Conservation (phyloP, 2,888 invertebrate genomes). For the Netelia inedita region DNA sequence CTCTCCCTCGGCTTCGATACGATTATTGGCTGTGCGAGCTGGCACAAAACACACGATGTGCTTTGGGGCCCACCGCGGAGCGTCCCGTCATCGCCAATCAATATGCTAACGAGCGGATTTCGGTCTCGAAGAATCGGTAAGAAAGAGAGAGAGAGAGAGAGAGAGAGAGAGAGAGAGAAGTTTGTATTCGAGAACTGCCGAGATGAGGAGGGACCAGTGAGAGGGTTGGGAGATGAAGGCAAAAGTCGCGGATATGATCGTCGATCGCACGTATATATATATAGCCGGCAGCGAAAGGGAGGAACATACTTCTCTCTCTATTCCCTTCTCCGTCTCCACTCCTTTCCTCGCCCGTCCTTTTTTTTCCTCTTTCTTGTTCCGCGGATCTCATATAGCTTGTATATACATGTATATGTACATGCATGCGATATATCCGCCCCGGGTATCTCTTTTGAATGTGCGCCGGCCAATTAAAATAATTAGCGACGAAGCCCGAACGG, state of each 20-base stretch:
- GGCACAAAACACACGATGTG: conserved; percentile 48
- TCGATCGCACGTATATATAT: conserved; percentile 57
- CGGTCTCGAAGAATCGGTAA: conserved; percentile 63
- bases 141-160: conserved; percentile 47
- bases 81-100: conserved; percentile 84
- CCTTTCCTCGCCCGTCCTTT: not conserved
- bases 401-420: conserved; percentile 28
- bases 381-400: conserved; percentile 24
- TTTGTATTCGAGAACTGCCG: conserved; percentile 37
- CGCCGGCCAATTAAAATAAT: conserved; percentile 85
- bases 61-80: conserved; percentile 72
- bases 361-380: conserved; percentile 24
- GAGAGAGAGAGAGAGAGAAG: conserved; percentile 25
- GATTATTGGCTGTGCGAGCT: conserved; percentile 48
- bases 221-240: conserved; percentile 52
- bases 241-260: conserved; percentile 68
- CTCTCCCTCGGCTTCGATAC: conserved; percentile 71
- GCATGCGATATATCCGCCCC: conserved; percentile 66
- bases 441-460: conserved; percentile 83
- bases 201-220: conserved; percentile 45
- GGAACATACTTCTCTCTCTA: conserved; percentile 28
- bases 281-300: conserved; percentile 67
- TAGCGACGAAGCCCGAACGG: conserved; percentile 84
- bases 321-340: conserved; percentile 26
- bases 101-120: conserved; percentile 84